Evolutionary conservation across 2,113 vertebrate species (phyloP).

Genomic region (Archocentrus centrarchus): DNA sequence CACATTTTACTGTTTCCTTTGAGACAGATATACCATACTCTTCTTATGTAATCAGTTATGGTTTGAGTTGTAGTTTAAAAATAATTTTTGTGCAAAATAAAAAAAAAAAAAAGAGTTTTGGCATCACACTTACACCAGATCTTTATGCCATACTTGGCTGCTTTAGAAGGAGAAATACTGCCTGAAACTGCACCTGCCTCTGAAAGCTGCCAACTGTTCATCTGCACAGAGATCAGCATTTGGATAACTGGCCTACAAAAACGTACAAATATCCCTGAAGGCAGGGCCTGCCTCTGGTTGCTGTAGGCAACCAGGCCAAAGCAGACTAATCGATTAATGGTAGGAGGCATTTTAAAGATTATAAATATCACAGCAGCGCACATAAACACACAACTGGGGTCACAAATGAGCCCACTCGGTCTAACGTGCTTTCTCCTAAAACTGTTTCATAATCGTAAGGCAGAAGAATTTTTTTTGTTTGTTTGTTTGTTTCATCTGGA

Average conservation of each 20-base stretch:
- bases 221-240: neutral
- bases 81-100: neutral
- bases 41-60: neutral
- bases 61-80: neutral
- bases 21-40: neutral
- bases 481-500: neutral
- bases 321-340: neutral
- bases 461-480: neutral
- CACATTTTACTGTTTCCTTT: neutral
- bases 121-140: neutral
- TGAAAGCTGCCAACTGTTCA: conserved; percentile 9
- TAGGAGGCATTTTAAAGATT: neutral
- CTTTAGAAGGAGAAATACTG: neutral
- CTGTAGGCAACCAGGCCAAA: too few species aligned
- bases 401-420: neutral
- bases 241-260: conserved; percentile 5
- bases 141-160: conserved; percentile 1
- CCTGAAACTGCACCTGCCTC: neutral
- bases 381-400: neutral
- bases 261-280: neutral
- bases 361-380: neutral
- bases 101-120: neutral
- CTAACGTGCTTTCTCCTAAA: rapidly evolving
- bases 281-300: neutral
- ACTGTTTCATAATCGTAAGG: rapidly evolving